Conservation (phyloP, 2,113 vertebrate genomes). For the Eclectus roratus region DNA sequence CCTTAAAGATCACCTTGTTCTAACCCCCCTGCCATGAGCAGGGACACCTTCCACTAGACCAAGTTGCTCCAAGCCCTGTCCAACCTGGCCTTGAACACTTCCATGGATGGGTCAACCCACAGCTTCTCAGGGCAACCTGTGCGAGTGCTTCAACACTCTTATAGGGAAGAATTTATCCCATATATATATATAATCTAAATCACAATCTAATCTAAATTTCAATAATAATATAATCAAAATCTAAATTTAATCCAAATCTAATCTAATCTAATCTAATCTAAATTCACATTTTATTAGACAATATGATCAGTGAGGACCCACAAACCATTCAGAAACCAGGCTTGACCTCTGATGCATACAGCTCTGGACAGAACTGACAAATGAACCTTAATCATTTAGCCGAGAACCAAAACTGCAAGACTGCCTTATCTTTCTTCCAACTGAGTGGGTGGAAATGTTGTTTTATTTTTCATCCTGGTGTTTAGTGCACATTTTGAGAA, state of each 20-base stretch:
- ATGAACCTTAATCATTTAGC: not conserved
- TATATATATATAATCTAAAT: not conserved
- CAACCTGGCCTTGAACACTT: not conserved
- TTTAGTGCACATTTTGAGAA: not conserved
- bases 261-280: not conserved
- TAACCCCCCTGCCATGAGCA: not conserved
- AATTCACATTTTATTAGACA: not conserved
- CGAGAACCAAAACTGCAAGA: not conserved
- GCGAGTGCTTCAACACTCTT: not conserved
- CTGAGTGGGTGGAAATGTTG: fast-evolving
- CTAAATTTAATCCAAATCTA: not conserved
- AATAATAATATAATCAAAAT: not conserved
- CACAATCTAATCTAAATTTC: not conserved
- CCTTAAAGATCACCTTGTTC: not conserved
- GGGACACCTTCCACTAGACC: not conserved
- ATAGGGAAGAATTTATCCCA: not conserved
- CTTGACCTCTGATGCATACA: not conserved
- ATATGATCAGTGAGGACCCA: not conserved
- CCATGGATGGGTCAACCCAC: not conserved
- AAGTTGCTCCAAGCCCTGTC: not conserved
- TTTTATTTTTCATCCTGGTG: not conserved
- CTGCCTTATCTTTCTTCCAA: not conserved
- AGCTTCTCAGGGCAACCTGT: not conserved
- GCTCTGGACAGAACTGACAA: not conserved
- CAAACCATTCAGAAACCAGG: not conserved